These are phyloP conservation scores for Mungos mungo DNA, from an alignment of 2,113 vertebrate genomes.

Conservation along the genomic window DNA sequence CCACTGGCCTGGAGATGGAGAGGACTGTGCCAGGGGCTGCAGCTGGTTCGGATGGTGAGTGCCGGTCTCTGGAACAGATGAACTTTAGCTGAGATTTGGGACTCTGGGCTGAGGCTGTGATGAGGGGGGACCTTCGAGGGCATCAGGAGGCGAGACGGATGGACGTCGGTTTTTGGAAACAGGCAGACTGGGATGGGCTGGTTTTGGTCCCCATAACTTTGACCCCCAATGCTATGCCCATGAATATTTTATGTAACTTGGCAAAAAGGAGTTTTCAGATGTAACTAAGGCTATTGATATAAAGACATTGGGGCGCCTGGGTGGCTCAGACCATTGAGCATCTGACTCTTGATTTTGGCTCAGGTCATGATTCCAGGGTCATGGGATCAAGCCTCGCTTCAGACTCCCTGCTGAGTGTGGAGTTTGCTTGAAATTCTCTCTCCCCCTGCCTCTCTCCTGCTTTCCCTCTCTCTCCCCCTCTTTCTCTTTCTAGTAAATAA, in stretches of 20 bases:
- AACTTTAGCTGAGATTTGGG: neutral
- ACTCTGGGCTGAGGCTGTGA: neutral
- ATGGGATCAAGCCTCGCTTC: no score
- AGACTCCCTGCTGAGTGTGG: no score
- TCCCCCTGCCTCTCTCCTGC: no score
- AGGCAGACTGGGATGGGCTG: neutral
- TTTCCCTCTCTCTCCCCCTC: no score
- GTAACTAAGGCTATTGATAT: neutral
- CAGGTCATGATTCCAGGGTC: no score
- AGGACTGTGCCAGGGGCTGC: no score
- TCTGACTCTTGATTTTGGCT: no score
- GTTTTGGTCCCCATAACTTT: neutral
- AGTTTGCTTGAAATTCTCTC: no score
- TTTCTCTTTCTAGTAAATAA: no score
- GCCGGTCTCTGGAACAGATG: neutral
- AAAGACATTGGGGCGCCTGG: neutral
- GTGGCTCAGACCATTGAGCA: no score
- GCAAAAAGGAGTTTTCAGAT: neutral
- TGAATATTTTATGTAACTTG: neutral
- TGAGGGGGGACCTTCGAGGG: neutral
- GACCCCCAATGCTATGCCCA: neutral
- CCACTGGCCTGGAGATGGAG: fast-evolving
- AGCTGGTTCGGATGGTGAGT: neutral
- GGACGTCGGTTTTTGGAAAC: no score
- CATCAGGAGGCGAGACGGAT: neutral